Evolutionary conservation across 2,113 vertebrate genomes (phyloP).

Genomic region (Trochalopteron elliotii): DNA sequence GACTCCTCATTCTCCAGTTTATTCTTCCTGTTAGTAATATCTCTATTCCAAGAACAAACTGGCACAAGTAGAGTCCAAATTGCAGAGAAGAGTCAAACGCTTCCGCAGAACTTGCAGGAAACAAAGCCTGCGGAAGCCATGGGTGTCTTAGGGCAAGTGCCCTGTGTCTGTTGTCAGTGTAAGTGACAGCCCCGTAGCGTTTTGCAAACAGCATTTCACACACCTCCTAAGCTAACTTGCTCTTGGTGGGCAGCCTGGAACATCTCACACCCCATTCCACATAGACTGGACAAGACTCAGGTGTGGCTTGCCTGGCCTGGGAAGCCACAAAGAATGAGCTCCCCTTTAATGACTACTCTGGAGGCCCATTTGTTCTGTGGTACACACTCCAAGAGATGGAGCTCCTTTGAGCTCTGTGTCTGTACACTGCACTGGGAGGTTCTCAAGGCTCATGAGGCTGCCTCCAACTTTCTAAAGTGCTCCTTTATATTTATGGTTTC

Average conservation of each 20-base stretch:
- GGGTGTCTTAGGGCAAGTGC: not conserved
- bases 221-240: not conserved
- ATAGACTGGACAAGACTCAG: accelerated
- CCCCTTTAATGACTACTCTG: not conserved
- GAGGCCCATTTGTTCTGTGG: not conserved
- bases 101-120: not conserved
- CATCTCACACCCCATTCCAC: not conserved
- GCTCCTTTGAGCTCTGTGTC: not conserved
- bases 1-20: not conserved
- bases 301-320: not conserved
- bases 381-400: not conserved
- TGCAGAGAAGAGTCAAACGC: not conserved
- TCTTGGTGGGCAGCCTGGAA: not conserved
- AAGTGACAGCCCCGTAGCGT: not conserved
- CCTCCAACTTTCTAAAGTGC: not conserved
- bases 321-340: not conserved
- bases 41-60: not conserved
- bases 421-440: not conserved
- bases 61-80: not conserved
- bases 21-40: not conserved
- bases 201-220: not conserved
- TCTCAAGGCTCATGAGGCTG: not conserved
- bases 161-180: not conserved
- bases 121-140: not conserved
- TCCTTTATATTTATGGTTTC: not conserved